phyloP scores from a whole-genome alignment of 2,113 vertebrate genomes.

The Ictalurus furcatus region DNA sequence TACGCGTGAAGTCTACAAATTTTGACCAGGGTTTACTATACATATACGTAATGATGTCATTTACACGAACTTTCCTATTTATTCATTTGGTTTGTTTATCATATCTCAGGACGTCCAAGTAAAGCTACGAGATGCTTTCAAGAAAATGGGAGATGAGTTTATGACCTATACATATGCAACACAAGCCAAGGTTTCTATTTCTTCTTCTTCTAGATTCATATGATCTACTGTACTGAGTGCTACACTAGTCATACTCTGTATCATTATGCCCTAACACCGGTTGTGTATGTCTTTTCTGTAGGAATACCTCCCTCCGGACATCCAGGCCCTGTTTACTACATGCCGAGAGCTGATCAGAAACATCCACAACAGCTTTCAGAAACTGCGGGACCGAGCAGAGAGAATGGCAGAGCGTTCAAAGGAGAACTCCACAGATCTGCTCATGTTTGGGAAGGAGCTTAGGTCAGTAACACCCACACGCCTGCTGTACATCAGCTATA shows the following conservation, averaged over 20 bases:
- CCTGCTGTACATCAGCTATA: not conserved
- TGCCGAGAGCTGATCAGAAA: conserved; percentile 92
- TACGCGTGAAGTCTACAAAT: not conserved
- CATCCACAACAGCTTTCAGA: conserved; percentile 90
- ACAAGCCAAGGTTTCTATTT: conserved; percentile 82
- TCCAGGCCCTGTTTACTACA: conserved; percentile 87
- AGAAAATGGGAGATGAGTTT: conserved; percentile 91
- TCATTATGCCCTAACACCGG: not conserved
- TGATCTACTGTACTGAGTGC: not conserved
- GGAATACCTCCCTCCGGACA: conserved; percentile 92
- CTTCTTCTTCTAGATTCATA: not conserved
- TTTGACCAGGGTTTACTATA: not conserved
- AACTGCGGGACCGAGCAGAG: conserved; percentile 88
- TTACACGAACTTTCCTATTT: not conserved
- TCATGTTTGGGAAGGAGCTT: conserved; percentile 90
- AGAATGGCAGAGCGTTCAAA: conserved; percentile 86
- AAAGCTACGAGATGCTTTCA: conserved; percentile 86
- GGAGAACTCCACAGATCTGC: conserved; percentile 89
- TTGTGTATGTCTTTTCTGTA: conserved; percentile 57
- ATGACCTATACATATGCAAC: conserved; percentile 84
- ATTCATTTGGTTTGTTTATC: conserved; percentile 25
- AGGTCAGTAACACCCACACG: conserved; percentile 70
- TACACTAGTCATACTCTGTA: not conserved
- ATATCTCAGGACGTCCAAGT: conserved; percentile 87
- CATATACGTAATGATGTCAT: not conserved